Conservation (phyloP, 2,888 invertebrate genomes). For the Argynnis bischoffii region DNA sequence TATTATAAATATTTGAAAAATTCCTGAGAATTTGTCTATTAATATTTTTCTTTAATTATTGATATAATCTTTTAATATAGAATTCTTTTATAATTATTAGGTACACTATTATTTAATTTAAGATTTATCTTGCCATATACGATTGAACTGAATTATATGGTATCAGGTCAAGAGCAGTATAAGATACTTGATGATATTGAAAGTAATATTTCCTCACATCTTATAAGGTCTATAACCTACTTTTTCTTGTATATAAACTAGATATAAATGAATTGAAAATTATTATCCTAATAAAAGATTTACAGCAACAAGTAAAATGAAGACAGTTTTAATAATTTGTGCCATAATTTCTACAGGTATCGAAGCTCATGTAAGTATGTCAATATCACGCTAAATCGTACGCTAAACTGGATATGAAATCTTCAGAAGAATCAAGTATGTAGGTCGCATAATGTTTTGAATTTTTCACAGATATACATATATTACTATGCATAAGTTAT, state of each 20-base stretch:
- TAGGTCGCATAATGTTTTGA: constrained; percentile 7
- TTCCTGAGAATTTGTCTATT: too few species aligned
- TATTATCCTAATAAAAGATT: constrained; percentile 14
- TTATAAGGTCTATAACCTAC: constrained; percentile 7
- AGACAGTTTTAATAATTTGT: constrained; percentile 20
- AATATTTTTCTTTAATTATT: too few species aligned
- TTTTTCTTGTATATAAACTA: constrained; percentile 20
- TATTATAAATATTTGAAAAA: too few species aligned
- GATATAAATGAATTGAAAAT: not conserved
- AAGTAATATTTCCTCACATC: constrained; percentile 9
- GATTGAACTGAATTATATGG: too few species aligned
- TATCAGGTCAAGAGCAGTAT: constrained; percentile 2
- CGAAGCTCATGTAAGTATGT: constrained; percentile 45
- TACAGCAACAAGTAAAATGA: constrained; percentile 20
- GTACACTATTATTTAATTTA: too few species aligned
- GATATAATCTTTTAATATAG: too few species aligned
- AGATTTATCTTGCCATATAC: too few species aligned
- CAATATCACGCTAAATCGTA: not conserved
- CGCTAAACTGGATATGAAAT: not conserved
- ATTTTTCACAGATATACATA: not conserved
- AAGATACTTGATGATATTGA: constrained; percentile 20
- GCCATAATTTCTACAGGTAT: constrained; percentile 37
- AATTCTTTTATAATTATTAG: too few species aligned
- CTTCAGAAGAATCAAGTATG: not conserved
- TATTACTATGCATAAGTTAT: not conserved